Evolutionary conservation across 2,113 vertebrate genomes (phyloP), one percentile per base, ranked within the genome.

Genomic region (Callopanchax toddi): DNA sequence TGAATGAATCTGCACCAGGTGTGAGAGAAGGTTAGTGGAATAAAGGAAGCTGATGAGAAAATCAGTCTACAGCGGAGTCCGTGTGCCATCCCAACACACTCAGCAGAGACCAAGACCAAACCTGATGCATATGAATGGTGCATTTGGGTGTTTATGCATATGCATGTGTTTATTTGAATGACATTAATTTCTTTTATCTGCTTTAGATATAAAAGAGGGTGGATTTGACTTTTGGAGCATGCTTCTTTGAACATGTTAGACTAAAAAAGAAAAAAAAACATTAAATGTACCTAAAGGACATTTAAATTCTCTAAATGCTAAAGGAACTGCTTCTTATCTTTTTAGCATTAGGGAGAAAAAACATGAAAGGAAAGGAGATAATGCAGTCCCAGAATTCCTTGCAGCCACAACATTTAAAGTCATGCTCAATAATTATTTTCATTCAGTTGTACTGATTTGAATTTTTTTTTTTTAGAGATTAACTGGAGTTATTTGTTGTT

Each of bases 1-100:
- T 74, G 60, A 70, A 70, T 79, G 52, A 36, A 76, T 83, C 63
- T 65, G 75, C 70, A 74, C 29, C 84, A 88, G 79, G 78, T 83
- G 79, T 65, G 54, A n/a, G 10, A 36, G 54, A n/a, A 79, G 37
- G 15, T 36, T 10, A 13, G 32, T 10, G 46, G 37, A 76, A 82
- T 78, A 55, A 78, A 32, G 76, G 65, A 15, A 53, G 62, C 34
- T 73, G 63, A 55, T 69, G 76, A 68, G 76, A 78, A 44, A 87
- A 82, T 83, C 70, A 71, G 49, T 60, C 32, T 23, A n/a, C 43
- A 18, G 9, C 3, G 9, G 29, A 36, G 49, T 49, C 62, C 20
- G 53, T 18, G 23, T 49, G 46, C 48, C 59, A 61, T 59, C 40
- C 21, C n/a, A 34, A 66, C 39, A 43, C 53, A 44, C 50, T 60